These are phyloP conservation scores for Koerneria pararmatus DNA, from an alignment of 2,888 invertebrate species.

Conservation along the genomic window DNA sequence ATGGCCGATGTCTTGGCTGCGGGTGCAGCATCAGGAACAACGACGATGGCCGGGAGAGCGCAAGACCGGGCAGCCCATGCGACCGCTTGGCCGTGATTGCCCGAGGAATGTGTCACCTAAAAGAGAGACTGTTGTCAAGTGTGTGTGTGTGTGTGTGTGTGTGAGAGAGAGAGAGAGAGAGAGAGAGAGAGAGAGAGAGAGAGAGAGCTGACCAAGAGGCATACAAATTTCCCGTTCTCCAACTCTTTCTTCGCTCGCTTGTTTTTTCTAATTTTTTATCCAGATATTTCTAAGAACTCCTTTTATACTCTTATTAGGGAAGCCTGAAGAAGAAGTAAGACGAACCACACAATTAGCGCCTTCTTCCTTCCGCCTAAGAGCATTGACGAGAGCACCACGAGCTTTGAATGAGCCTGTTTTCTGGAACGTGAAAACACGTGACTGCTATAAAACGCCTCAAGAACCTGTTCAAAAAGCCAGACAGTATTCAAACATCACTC, in stretches of 20 bases:
- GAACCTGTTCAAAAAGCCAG: too few species aligned
- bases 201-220: too few species aligned
- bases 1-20: constrained; percentile 61
- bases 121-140: constrained; percentile 18
- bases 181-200: neutral
- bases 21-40: constrained; percentile 62
- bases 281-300: too few species aligned
- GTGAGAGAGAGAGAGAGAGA: neutral
- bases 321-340: neutral
- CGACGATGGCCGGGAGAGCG: constrained; percentile 61
- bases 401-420: constrained; percentile 61
- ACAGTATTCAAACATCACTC: too few species aligned
- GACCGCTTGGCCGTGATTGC: constrained; percentile 64
- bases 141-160: neutral
- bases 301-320: too few species aligned
- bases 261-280: too few species aligned
- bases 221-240: too few species aligned
- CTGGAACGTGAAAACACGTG: too few species aligned
- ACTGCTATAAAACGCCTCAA: too few species aligned
- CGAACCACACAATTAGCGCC: constrained; percentile 34
- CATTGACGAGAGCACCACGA: constrained; percentile 59
- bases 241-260: too few species aligned
- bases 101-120: constrained; percentile 64
- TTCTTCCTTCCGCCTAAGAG: constrained; percentile 29
- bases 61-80: constrained; percentile 58